Conservation (phyloP, 2,113 vertebrate species). For the Misgurnus mizolepis region DNA sequence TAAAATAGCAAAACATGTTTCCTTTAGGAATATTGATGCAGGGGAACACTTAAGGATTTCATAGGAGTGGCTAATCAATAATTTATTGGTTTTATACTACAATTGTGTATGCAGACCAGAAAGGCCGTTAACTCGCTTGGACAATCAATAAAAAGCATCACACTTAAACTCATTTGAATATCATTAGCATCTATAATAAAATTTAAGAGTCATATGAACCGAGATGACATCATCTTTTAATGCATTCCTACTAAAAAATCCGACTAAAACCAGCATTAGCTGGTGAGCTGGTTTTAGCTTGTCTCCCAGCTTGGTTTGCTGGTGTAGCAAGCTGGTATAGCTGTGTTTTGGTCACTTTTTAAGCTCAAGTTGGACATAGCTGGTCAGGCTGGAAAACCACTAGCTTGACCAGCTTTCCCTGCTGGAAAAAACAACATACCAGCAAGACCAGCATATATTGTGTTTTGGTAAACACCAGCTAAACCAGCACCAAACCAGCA, state of each 20-base stretch:
- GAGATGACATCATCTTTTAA: background rate
- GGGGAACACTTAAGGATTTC: background rate
- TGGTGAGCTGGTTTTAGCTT: too few species aligned
- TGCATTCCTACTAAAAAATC: background rate
- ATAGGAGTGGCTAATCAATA: conserved; percentile 18
- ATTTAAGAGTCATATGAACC: background rate
- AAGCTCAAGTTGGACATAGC: too few species aligned
- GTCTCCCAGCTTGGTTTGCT: too few species aligned
- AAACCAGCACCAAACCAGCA: too few species aligned
- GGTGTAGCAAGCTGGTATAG: too few species aligned
- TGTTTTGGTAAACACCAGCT: too few species aligned
- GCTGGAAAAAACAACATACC: too few species aligned
- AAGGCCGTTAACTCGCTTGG: background rate
- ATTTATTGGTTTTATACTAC: background rate
- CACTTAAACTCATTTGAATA: background rate
- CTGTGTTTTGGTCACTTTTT: too few species aligned
- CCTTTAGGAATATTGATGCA: conserved; percentile 10
- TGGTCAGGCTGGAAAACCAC: too few species aligned
- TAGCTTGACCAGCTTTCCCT: too few species aligned
- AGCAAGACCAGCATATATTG: too few species aligned
- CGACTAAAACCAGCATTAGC: background rate
- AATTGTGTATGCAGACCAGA: background rate
- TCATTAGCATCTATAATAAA: background rate
- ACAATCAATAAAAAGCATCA: background rate
- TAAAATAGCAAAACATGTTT: background rate